Conservation (phyloP, 2,113 vertebrate species). For the Campylomormyrus tamandua region DNA sequence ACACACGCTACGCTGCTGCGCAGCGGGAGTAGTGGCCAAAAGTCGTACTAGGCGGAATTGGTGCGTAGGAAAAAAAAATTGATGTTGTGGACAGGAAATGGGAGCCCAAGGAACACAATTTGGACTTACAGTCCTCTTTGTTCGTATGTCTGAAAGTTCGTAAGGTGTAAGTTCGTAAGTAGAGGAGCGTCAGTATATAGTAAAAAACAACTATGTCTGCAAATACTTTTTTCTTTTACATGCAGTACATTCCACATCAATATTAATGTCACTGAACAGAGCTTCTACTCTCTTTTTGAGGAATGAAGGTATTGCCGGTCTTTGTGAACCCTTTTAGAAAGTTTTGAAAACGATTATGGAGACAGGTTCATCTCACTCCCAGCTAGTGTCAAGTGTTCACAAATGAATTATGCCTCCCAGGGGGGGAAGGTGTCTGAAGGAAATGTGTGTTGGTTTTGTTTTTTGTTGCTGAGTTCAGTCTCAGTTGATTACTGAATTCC, state of each 20-base stretch:
- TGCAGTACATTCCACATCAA: neutral
- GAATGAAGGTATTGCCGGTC: neutral
- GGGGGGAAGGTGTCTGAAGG: neutral
- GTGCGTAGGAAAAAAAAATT: too few species aligned
- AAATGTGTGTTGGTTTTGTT: neutral
- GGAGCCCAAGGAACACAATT: too few species aligned
- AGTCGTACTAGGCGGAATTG: too few species aligned
- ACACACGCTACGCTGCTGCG: too few species aligned
- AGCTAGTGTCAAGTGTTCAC: conserved; percentile 25
- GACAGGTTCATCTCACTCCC: neutral
- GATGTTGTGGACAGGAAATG: too few species aligned
- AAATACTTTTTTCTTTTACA: neutral
- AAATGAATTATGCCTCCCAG: neutral
- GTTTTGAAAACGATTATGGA: neutral
- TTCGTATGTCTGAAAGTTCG: too few species aligned
- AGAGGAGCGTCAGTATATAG: neutral
- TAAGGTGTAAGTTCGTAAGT: too few species aligned
- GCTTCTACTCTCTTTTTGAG: neutral
- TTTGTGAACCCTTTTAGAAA: neutral
- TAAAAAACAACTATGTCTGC: neutral
- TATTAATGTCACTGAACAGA: neutral
- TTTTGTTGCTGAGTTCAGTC: neutral
- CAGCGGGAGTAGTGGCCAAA: too few species aligned
- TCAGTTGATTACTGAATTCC: conserved; percentile 39
- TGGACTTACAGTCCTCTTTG: too few species aligned